These are phyloP conservation scores for Halichondria panicea DNA, from an alignment of 37 sponge, comb jelly and placozoan species.

Conservation along the genomic window DNA sequence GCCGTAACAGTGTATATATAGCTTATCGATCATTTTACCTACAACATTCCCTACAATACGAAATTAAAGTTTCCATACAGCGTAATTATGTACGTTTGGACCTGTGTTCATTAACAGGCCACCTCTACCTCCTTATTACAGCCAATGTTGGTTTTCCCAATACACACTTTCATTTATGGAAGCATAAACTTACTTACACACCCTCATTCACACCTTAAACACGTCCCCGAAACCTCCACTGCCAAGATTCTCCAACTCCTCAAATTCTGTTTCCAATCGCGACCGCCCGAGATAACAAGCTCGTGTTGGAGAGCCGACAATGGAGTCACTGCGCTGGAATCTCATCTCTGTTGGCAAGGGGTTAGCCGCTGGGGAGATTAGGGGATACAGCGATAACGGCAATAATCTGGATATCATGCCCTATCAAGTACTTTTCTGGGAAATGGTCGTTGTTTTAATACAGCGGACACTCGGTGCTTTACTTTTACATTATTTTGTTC, in stretches of 20 bases:
- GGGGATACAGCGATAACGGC: too few relatives aligned
- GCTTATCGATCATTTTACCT: too few relatives aligned
- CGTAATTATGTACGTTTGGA: too few relatives aligned
- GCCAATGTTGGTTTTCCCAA: not conserved
- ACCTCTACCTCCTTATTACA: not conserved
- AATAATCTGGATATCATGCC: not conserved
- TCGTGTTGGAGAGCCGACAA: conserved; percentile 42
- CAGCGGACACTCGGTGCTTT: too few relatives aligned
- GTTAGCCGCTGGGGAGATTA: too few relatives aligned
- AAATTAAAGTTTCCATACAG: too few relatives aligned
- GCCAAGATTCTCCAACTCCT: conserved; percentile 75
- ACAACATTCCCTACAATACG: too few relatives aligned
- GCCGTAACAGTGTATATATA: not conserved
- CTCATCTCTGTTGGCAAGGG: too few relatives aligned
- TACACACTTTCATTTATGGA: not conserved
- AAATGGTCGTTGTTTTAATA: too few relatives aligned
- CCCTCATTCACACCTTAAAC: conserved; percentile 52
- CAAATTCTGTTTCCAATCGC: conserved; percentile 82
- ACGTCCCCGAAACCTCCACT: conserved; percentile 93
- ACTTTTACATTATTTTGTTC: too few relatives aligned
- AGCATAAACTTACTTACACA: not conserved
- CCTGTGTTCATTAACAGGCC: not conserved
- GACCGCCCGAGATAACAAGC: conserved; percentile 35
- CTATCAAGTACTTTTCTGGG: too few relatives aligned
- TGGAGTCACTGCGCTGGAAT: conserved; percentile 54